Evolutionary conservation across 2,888 invertebrate species (phyloP).

Genomic region (Endomychus coccineus): DNA sequence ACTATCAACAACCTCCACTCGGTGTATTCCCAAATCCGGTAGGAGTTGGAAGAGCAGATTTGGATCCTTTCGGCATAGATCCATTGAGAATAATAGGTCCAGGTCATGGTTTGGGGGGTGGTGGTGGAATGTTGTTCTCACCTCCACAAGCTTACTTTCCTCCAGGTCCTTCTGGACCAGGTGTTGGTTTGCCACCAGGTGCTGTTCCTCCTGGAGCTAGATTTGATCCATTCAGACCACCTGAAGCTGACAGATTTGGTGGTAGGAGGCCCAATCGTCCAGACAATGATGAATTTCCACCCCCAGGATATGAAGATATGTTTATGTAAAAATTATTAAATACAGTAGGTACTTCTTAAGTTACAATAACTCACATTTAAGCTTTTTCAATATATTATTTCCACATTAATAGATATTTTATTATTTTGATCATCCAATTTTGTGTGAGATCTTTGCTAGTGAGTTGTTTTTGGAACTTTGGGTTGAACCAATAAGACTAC

Average conservation of each 20-base stretch:
- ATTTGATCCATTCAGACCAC: slow-evolving; percentile 79
- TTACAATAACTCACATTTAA: too few relatives aligned
- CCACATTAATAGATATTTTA: too few relatives aligned
- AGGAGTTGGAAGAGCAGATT: slow-evolving; percentile 63
- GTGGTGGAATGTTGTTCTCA: slow-evolving; percentile 71
- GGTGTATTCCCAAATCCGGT: slow-evolving; percentile 31
- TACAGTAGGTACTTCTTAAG: too few relatives aligned
- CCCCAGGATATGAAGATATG: slow-evolving; percentile 71
- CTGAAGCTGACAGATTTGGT: slow-evolving; percentile 43
- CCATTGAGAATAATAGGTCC: slow-evolving; percentile 26
- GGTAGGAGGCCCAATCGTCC: slow-evolving; percentile 45
- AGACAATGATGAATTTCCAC: slow-evolving; percentile 67
- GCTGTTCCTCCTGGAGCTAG: slow-evolving; percentile 70
- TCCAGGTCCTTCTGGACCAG: slow-evolving; percentile 26
- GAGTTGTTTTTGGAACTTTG: too few relatives aligned
- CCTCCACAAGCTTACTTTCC: slow-evolving; percentile 45
- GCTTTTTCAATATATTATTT: too few relatives aligned
- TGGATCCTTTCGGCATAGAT: slow-evolving; percentile 64
- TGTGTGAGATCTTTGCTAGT: too few relatives aligned
- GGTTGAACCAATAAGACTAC: too few relatives aligned
- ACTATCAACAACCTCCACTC: neutral
- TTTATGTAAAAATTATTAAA: too few relatives aligned
- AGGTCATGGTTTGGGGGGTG: slow-evolving; percentile 26
- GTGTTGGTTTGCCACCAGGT: slow-evolving; percentile 40
- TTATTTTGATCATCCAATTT: too few relatives aligned